Conservation (phyloP, 1,140 invertebrate species). For the Hyles vespertilio region DNA sequence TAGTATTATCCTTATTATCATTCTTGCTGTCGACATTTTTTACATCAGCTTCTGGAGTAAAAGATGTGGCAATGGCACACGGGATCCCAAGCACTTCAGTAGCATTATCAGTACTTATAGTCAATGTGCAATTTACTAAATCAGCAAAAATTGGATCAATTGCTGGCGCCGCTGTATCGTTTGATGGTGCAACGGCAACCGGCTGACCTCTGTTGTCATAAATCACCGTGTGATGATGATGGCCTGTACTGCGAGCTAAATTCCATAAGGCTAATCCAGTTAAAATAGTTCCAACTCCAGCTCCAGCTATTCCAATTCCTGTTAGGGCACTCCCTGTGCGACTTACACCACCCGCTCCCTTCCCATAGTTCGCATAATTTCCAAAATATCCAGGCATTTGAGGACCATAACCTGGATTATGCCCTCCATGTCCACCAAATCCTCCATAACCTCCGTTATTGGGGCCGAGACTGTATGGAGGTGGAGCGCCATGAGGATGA, state of each 20-base stretch:
- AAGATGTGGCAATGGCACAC: constrained; percentile 72
- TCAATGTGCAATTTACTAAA: constrained; percentile 67
- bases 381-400: constrained; percentile 63
- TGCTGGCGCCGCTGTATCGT: constrained; percentile 36
- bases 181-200: constrained; percentile 56
- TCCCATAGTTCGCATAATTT: constrained; percentile 43
- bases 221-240: constrained; percentile 61
- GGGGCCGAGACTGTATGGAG: constrained; percentile 44
- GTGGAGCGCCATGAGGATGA: constrained; percentile 51
- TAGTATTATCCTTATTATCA: constrained; percentile 48
- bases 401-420: constrained; percentile 32
- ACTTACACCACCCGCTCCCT: constrained; percentile 53
- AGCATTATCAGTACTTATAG: constrained; percentile 54
- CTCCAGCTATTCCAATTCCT: constrained; percentile 62
- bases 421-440: constrained; percentile 28
- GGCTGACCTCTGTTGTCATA: constrained; percentile 65
- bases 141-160: constrained; percentile 64
- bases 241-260: constrained; percentile 65
- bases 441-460: constrained; percentile 45
- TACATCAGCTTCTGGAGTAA: constrained; percentile 60
- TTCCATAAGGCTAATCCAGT: constrained; percentile 73
- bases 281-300: constrained; percentile 65
- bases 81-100: constrained; percentile 70
- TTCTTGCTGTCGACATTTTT: constrained; percentile 42
- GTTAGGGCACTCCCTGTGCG: constrained; percentile 50